Evolutionary conservation across 2,797 vertebrate species (phyloP).

Genomic region (Bovichtus diacanthus): DNA sequence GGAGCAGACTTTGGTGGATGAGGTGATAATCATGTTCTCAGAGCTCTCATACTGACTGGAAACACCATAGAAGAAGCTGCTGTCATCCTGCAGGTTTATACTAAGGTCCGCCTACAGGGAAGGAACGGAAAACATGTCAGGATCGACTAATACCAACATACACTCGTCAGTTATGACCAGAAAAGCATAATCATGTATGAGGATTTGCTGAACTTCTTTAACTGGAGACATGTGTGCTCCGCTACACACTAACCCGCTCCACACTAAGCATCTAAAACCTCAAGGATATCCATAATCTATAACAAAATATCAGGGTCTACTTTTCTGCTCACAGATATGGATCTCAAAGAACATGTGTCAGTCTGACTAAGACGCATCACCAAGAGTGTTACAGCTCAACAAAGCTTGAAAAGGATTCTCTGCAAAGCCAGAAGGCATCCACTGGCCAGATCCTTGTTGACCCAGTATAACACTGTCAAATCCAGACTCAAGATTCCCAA

Average conservation of each 20-base stretch:
- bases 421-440: slow-evolving; percentile 67
- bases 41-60: slow-evolving; percentile 97
- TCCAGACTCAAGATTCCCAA: slow-evolving; percentile 59
- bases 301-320: slow-evolving; percentile 20
- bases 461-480: slow-evolving; percentile 52
- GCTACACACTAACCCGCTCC: background rate
- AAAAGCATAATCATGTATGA: background rate
- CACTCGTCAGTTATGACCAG: slow-evolving; percentile 10
- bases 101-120: slow-evolving; percentile 92
- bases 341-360: slow-evolving; percentile 21
- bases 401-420: slow-evolving; percentile 48
- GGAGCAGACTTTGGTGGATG: slow-evolving; percentile 97
- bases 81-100: slow-evolving; percentile 93
- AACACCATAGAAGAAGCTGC: slow-evolving; percentile 94
- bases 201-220: slow-evolving; percentile 6
- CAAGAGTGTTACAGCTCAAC: slow-evolving; percentile 50
- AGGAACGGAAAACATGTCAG: slow-evolving; percentile 26
- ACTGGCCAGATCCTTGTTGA: slow-evolving; percentile 54
- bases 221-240: background rate
- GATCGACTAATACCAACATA: slow-evolving; percentile 4
- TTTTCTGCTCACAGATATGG: slow-evolving; percentile 8
- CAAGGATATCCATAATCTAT: slow-evolving; percentile 26
- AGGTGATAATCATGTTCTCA: slow-evolving; percentile 96
- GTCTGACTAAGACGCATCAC: slow-evolving; percentile 38
- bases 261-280: background rate